Evolutionary conservation across 2,888 invertebrate genomes (phyloP), one percentile per base, ranked within the genome.

Genomic region (Galerucella pusilla): DNA sequence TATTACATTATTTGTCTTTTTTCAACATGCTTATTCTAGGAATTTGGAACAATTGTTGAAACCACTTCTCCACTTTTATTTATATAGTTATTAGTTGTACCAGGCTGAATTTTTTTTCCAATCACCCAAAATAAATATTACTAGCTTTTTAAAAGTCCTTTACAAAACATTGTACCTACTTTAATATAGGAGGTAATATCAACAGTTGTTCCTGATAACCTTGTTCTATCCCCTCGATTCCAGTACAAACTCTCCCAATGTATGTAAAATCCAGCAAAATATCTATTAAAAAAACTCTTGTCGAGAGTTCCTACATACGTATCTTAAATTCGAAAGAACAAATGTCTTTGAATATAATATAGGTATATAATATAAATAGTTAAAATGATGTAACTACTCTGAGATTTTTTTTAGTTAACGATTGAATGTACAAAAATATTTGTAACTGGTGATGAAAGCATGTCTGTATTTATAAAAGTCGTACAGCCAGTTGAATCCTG

Each of bases 401-500:
- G 83, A 85, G 84, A 85, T 85, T 85, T 86, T 80, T 20, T 80
- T 85, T 85, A 72, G 72, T 86, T 85, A 86, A 85, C 85, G 85
- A 84, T 86, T 86, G 83, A 85, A 87, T 87, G 87, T 87, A 87
- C 87, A 87, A 87, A 42, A 70, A 87, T 86, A 87, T 86, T 86
- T 86, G 86, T 86, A 86, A 87, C 86, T 87, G 87, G 86, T 83
- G 85, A 84, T 83, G 82, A 79, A 84, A 86, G 82, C 84, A 85
- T 85, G 85, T 86, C 85, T 87, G 86, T 87, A 86, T 86, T 86
- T 86, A 86, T 86, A 87, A 86, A 42, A 86, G 84, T 83, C 85
- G 85, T 86, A 85, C 86, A 84, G 85, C 87, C 87, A 87, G 87
- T 87, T 87, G 82, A 86, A 85, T 83, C 85, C 85, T 85, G 87